Evolutionary conservation across 1,140 invertebrate genomes (phyloP).

Genomic region (Thaumetopoea pityocampa): DNA sequence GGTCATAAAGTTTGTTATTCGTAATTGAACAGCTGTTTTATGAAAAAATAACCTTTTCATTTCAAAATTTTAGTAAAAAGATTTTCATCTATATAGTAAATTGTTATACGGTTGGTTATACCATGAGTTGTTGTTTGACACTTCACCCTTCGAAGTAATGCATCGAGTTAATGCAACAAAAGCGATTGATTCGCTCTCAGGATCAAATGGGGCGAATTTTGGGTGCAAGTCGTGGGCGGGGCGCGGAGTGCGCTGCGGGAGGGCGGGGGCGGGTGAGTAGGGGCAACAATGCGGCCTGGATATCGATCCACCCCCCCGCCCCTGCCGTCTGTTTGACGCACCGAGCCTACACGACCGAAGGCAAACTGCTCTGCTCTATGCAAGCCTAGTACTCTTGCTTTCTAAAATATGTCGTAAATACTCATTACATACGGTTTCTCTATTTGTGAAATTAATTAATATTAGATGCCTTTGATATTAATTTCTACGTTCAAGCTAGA

Average conservation of each 20-base stretch:
- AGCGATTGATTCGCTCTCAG: slow-evolving; percentile 55
- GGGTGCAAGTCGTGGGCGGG: slow-evolving; percentile 32
- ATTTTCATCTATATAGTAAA: too few species aligned
- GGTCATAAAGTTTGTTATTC: too few species aligned
- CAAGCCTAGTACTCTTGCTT: slow-evolving; percentile 62
- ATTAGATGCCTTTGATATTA: too few species aligned
- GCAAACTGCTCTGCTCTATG: slow-evolving; percentile 42
- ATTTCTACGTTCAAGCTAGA: too few species aligned
- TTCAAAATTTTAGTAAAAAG: too few species aligned
- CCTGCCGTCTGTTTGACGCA: slow-evolving; percentile 44
- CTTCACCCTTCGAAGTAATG: slow-evolving; percentile 21
- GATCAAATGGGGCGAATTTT: slow-evolving; percentile 60
- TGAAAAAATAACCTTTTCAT: too few species aligned
- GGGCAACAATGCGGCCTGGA: slow-evolving; percentile 63
- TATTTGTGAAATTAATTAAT: slow-evolving; percentile 15
- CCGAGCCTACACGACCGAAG: slow-evolving; percentile 30
- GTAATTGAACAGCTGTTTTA: too few species aligned
- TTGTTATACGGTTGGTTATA: too few species aligned
- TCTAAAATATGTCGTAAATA: slow-evolving; percentile 28
- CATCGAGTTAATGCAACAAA: slow-evolving; percentile 55
- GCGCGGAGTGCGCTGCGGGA: slow-evolving; percentile 22
- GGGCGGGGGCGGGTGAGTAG: slow-evolving; percentile 29
- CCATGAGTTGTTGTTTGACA: too few species aligned
- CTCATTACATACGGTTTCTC: slow-evolving; percentile 8
- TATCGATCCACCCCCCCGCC: slow-evolving; percentile 63